These are phyloP conservation scores for Euglossa dilemma DNA, from an alignment of 1,140 invertebrate species.

Conservation along the genomic window DNA sequence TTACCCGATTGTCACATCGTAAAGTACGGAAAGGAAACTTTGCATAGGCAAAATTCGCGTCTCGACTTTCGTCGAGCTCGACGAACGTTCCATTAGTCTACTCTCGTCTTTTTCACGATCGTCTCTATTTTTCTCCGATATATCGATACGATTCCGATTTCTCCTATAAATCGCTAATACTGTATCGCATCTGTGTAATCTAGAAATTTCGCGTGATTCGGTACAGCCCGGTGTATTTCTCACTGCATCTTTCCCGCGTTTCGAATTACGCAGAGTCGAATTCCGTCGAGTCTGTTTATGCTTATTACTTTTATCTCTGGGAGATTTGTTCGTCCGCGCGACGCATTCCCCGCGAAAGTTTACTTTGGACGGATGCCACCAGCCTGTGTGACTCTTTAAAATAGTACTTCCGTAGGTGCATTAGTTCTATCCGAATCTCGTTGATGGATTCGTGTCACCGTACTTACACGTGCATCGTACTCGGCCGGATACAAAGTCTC, in stretches of 20 bases:
- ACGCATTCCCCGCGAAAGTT: neutral
- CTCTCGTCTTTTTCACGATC: neutral
- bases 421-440: neutral
- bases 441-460: neutral
- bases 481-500: neutral
- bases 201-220: too few relatives aligned
- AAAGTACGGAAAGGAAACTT: conserved; percentile 7
- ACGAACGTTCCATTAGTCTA: neutral
- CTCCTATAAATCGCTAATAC: too few relatives aligned
- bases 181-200: too few relatives aligned
- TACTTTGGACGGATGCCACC: conserved; percentile 19
- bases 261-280: too few relatives aligned
- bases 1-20: conserved; percentile 32
- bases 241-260: neutral
- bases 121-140: neutral
- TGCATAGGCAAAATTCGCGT: neutral
- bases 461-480: too few relatives aligned
- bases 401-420: neutral
- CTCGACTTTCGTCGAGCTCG: neutral
- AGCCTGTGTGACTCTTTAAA: neutral
- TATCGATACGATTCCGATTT: too few relatives aligned
- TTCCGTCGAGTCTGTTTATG: neutral
- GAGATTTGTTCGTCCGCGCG: neutral
- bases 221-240: neutral
- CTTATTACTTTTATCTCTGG: neutral